Conservation (phyloP, 2,113 vertebrate species). For the Casuarius casuarius region DNA sequence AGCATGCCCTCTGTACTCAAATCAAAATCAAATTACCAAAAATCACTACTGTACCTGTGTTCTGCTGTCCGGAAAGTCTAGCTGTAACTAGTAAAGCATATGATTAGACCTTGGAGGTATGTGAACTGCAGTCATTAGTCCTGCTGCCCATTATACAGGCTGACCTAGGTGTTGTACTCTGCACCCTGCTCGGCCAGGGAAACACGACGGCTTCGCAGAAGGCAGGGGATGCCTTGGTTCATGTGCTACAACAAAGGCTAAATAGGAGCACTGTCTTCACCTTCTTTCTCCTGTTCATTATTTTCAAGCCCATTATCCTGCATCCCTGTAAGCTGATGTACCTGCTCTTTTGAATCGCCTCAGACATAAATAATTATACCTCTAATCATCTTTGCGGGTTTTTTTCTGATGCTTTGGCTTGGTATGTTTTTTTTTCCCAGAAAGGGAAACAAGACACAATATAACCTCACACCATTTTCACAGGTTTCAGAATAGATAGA, state of each 20-base stretch:
- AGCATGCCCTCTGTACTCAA: neutral
- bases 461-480: neutral
- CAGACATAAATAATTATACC: neutral
- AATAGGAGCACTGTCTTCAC: neutral
- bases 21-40: no score
- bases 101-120: neutral
- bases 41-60: no score
- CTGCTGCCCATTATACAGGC: neutral
- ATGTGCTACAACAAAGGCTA: neutral
- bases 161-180: neutral
- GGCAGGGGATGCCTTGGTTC: neutral
- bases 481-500: neutral
- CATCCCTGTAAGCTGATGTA: neutral
- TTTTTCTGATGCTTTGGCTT: neutral
- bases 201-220: neutral
- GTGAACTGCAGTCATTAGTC: neutral
- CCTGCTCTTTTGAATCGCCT: neutral
- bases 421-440: no score
- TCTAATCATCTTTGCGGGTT: neutral
- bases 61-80: no score
- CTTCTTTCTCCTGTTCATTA: no score
- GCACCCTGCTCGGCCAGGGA: neutral
- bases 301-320: neutral
- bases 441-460: neutral
- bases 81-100: no score